Percentiles rank a stretch among this genome's conserved stretches.
phyloP scores from a whole-genome alignment of 2,888 invertebrate species.

The Phortica magna region DNA sequence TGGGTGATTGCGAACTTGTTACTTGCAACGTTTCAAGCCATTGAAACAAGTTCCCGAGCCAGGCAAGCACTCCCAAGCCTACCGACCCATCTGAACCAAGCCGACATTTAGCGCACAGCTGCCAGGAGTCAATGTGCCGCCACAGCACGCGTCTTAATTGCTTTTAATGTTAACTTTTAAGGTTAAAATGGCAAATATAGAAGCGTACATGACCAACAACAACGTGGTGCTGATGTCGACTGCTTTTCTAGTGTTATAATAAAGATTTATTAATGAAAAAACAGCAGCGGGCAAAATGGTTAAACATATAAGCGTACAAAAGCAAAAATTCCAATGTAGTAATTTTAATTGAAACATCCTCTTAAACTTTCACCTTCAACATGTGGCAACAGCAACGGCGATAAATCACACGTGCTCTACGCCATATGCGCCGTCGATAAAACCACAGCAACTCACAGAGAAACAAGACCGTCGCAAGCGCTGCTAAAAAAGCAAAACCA shows the following conservation, averaged over 20 bases:
- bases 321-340: neutral
- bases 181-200: constrained; percentile 58
- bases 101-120: constrained; percentile 19
- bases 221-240: neutral
- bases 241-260: neutral
- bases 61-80: no score
- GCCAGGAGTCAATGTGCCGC: constrained; percentile 34
- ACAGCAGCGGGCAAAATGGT: neutral
- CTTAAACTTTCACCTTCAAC: neutral
- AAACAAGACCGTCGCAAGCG: constrained; percentile 53
- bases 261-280: neutral
- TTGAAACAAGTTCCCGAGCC: constrained; percentile 4
- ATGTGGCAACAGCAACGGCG: neutral
- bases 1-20: constrained; percentile 57
- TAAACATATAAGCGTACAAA: constrained; percentile 33
- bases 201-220: constrained; percentile 19
- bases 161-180: constrained; percentile 75
- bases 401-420: neutral
- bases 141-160: constrained; percentile 75
- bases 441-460: constrained; percentile 49
- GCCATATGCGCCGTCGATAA: constrained; percentile 8
- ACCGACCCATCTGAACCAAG: constrained; percentile 30
- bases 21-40: constrained; percentile 14
- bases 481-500: constrained; percentile 57
- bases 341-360: neutral